Evolutionary conservation across 2,888 invertebrate genomes (phyloP).

Genomic region (Drosophila borealis): DNA sequence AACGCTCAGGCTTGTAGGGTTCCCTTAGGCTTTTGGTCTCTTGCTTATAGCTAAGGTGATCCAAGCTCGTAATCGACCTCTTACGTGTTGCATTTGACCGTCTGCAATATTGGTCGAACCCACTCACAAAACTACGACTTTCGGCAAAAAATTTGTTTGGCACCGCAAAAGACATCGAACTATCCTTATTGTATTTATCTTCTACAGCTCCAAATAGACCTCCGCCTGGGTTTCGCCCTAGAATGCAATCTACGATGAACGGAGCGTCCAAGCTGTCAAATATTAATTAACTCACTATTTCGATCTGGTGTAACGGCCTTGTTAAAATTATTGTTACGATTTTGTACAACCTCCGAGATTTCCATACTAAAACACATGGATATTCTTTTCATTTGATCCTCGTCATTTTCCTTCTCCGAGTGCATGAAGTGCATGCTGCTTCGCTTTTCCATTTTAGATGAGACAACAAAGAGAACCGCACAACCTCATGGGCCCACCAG

Average conservation of each 20-base stretch:
- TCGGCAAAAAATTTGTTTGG: slow-evolving; percentile 50
- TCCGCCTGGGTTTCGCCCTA: slow-evolving; percentile 54
- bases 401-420: slow-evolving; percentile 11
- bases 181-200: slow-evolving; percentile 4
- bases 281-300: slow-evolving; percentile 29
- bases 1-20: slow-evolving; percentile 1
- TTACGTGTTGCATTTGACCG: not conserved
- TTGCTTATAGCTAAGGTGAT: not conserved
- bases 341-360: slow-evolving; percentile 29
- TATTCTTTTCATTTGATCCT: slow-evolving; percentile 29
- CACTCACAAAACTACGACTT: not conserved
- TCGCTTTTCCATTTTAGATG: slow-evolving; percentile 32
- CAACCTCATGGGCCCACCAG: slow-evolving; percentile 6
- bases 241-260: not conserved
- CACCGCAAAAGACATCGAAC: slow-evolving; percentile 22
- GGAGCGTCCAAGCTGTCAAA: not conserved
- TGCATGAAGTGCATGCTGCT: slow-evolving; percentile 21
- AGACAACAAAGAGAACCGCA: not conserved
- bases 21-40: not conserved
- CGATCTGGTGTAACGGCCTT: slow-evolving; percentile 1
- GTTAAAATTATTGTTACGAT: not conserved
- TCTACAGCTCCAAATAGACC: slow-evolving; percentile 29
- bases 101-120: not conserved
- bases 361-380: slow-evolving; percentile 59
- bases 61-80: not conserved